A percentile compares a stretch with the other conserved stretches of the same genome.
phyloP scores from a whole-genome alignment of 2,113 vertebrate species.

The Peucedramus taeniatus region DNA sequence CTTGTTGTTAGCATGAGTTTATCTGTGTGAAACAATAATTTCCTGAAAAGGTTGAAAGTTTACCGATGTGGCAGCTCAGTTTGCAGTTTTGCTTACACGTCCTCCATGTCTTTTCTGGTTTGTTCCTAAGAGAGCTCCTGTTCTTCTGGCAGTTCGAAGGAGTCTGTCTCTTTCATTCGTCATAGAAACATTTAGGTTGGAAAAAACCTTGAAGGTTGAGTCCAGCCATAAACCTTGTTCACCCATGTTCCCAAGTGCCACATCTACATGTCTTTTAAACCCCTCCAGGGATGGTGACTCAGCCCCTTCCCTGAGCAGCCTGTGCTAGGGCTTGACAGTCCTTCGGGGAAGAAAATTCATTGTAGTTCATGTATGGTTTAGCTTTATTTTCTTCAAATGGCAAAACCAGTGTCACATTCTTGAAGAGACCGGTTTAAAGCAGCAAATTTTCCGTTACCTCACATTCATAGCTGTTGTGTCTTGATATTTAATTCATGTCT shows the following conservation, averaged over 20 bases:
- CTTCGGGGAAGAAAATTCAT: not conserved
- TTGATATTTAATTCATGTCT: not conserved
- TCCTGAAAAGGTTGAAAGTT: not conserved
- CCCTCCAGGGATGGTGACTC: not conserved
- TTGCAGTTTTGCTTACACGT: not conserved
- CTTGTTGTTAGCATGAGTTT: not conserved
- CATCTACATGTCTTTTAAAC: accelerated
- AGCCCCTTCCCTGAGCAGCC: not conserved
- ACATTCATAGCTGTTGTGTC: not conserved
- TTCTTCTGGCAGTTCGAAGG: not conserved
- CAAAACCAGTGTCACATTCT: not conserved
- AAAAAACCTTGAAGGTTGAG: not conserved
- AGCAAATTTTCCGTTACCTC: not conserved
- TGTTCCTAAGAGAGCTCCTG: not conserved
- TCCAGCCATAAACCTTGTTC: not conserved
- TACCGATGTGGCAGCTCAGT: not conserved
- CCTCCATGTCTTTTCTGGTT: not conserved
- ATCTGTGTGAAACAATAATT: not conserved
- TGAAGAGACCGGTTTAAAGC: not conserved
- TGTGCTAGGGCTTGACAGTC: not conserved
- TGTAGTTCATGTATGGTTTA: not conserved
- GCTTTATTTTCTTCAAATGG: not conserved
- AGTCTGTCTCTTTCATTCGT: not conserved
- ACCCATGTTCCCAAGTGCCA: not conserved
- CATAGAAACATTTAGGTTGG: not conserved